Evolutionary conservation across 2,888 invertebrate genomes (phyloP), one percentile per base, ranked within the genome.

Genomic region (Brachynemurus nebulosus): DNA sequence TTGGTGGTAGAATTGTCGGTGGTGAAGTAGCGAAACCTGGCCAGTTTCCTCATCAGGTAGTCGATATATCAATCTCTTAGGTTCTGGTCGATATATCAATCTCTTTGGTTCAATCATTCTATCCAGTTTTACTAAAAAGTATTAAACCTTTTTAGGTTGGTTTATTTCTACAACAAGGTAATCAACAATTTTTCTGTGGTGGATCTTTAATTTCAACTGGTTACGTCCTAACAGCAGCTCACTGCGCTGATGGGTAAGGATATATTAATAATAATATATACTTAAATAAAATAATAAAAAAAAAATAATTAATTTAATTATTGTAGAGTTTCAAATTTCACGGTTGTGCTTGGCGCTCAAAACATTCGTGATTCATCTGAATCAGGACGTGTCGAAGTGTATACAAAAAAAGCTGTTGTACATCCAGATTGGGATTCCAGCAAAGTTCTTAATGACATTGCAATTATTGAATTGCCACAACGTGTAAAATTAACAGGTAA

Each of bases 271-370:
- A 12, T 34, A 11, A 34, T 12, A 12, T 34, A 14, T 5, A 12
- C 12, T 12, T 5, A 11, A 34, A 14, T 14, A 34, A 34, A 34
- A 8, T 11, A 14, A 34, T 12, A 8, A 8, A 8, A 8, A 11
- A 8, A 35, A 16, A n/a, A 36, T 4, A 12, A 16, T 36, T 36
- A 17, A 17, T 36, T 36, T 17, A 40, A 23, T 36, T 4, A 23
- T 40, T 40, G 12, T 23, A 40, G 40, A 6, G 40, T 19, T 23
- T 23, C 23, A 6, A 40, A 40, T 14, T 40, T 40, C 16, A 40
- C 40, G n/a, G n/a, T 40, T 23, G 19, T 40, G 8, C 16, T 40
- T n/a, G 40, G 40, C 20, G 40, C 40, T 2, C 40, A 40, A 12
- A 11, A 40, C 4, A 20, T 37, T 9, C 12, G 12, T 18, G 17